Base-by-base conservation (phyloP, 1,140 invertebrate species). In the Orussus abietinus region DNA sequence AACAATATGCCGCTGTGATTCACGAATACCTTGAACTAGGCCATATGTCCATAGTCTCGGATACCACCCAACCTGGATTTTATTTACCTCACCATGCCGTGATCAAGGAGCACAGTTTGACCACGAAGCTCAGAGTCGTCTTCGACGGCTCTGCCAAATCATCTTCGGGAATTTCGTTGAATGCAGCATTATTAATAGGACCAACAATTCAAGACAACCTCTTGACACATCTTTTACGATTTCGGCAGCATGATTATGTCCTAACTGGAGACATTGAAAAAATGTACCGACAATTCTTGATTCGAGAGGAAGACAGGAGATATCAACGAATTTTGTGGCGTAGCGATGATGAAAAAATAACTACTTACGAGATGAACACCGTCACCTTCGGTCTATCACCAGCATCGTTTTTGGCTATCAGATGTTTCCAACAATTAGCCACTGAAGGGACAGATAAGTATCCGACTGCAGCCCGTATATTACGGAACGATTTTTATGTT, bases 331-430 rank as follows among this genome's bases (percentile, higher is more conserved):
- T 72, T 25, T 21, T 69, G 0, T 69, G 67, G 62, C 36, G 53
- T 12, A 17, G 39, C 12, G 40, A 57, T 21, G 18, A 37, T 11
- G 11, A 57, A 19, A 28, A 53, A 21, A 30, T 42, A 6, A 34
- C n/a, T 3, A 41, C 33, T 7, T 62, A 48, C 36, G 17, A 49
- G 31, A 38, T 62, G 13, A 54, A 51, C 21, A 62, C 57, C 2
- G 52, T 57, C 3, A 64, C 58, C 4, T 65, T 62, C 35, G 64
- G 66, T 59, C 58, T 75, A 50, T 63, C 66, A 63, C 62, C 59
- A 65, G 62, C 53, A 53, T 48, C 35, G 3, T 37, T 28, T 32
- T 13, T 62, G 5, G 63, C 66, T 1, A 49, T 60, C 3, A 45
- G 59, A 13, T 47, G 30, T 3, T 36, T 68, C 5, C 42, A 45